Evolutionary conservation across 1,140 invertebrate genomes (phyloP).

Genomic region (Laupala kohalensis): DNA sequence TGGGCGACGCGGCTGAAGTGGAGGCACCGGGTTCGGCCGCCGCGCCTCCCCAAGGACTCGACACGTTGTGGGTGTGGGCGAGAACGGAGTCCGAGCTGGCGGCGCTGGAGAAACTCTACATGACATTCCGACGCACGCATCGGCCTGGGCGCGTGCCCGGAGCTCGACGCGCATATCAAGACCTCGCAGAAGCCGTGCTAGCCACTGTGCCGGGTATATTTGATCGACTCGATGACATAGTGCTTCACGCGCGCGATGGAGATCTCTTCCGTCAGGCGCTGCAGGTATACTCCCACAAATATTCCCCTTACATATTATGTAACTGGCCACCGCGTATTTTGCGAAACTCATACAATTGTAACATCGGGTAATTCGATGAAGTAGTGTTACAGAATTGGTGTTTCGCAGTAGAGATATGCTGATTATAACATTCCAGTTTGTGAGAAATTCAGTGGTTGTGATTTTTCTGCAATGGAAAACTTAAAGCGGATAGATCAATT

Average conservation of each 20-base stretch:
- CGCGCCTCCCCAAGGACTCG: constrained; percentile 27
- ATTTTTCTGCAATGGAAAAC: no score
- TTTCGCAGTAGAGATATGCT: no score
- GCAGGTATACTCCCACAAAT: constrained; percentile 39
- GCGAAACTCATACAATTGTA: no score
- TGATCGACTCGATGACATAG: constrained; percentile 33
- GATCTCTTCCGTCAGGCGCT: constrained; percentile 44
- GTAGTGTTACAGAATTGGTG: no score
- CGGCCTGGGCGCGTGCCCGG: constrained; percentile 26
- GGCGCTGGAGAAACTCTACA: constrained; percentile 41
- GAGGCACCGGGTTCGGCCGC: constrained; percentile 22
- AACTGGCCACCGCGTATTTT: no score
- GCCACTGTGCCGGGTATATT: constrained; percentile 23
- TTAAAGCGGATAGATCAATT: no score
- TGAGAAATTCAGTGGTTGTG: no score
- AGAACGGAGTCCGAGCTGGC: constrained; percentile 35
- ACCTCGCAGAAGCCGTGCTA: constrained; percentile 45
- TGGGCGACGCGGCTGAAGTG: constrained; percentile 33
- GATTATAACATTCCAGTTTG: no score
- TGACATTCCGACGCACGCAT: constrained; percentile 40
- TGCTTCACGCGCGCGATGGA: constrained; percentile 31
- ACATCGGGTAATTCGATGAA: no score
- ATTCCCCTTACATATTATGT: no score
- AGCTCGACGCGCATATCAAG: constrained; percentile 38
- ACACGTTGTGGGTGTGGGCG: constrained; percentile 40